phyloP scores from a whole-genome alignment of 2,797 vertebrate species.

The Pseudochromis fuscus region DNA sequence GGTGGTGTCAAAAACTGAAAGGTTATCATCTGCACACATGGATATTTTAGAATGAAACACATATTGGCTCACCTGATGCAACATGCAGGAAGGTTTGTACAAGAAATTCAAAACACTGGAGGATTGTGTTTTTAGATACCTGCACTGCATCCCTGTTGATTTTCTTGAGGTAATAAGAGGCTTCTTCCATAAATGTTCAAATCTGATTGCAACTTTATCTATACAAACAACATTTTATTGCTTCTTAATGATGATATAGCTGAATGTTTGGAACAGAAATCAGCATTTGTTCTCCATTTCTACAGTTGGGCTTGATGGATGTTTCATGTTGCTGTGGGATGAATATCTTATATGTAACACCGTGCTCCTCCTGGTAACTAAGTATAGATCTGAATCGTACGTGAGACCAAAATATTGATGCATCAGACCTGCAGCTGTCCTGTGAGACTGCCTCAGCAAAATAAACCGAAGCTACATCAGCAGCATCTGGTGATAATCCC shows the following conservation, averaged over 20 bases:
- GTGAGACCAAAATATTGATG: background rate
- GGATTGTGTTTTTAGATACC: conserved; percentile 1
- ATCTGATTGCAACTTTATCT: conserved; percentile 8
- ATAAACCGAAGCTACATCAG: background rate
- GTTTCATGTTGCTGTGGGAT: conserved; percentile 13
- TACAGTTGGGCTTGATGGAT: background rate
- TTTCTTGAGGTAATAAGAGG: conserved; percentile 6
- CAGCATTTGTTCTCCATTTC: conserved; percentile 1
- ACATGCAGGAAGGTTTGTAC: background rate
- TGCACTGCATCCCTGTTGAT: background rate
- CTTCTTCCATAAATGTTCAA: background rate
- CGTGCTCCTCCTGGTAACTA: background rate
- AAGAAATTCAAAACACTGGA: background rate
- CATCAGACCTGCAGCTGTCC: conserved; percentile 31
- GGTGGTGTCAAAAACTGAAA: conserved; percentile 24
- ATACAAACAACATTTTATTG: background rate
- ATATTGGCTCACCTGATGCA: conserved; percentile 10
- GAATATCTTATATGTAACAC: background rate
- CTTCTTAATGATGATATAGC: background rate
- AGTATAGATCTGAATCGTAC: conserved; percentile 1
- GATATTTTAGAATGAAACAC: conserved; percentile 18
- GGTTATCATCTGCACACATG: conserved; percentile 5
- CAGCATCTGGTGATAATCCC: conserved; percentile 11
- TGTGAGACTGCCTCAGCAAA: conserved; percentile 4
- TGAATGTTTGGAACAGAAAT: background rate